Percentiles rank a stretch among this genome's conserved stretches.
phyloP scores from a whole-genome alignment of 2,888 invertebrate species.

The Taphrorychus bicolor region DNA sequence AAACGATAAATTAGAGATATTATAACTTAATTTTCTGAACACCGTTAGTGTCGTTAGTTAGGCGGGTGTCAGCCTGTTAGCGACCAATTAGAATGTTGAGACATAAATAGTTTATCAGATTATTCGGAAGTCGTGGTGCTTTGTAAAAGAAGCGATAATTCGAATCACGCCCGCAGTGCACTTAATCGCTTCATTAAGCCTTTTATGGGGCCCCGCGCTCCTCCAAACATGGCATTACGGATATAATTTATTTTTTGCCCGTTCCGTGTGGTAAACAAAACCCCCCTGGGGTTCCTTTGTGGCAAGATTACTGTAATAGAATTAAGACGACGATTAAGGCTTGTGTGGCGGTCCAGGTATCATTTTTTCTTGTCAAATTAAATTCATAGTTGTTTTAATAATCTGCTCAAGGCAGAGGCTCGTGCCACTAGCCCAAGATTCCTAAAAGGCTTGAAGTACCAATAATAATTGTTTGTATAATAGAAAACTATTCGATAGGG shows the following conservation, averaged over 20 bases:
- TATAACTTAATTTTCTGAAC: no score
- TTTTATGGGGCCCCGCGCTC: constrained; percentile 25
- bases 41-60: no score
- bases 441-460: no score
- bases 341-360: no score
- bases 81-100: neutral
- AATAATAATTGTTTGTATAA: no score
- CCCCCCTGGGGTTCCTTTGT: constrained; percentile 31
- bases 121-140: constrained; percentile 31
- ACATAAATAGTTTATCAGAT: constrained; percentile 20
- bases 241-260: constrained; percentile 35
- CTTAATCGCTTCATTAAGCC: constrained; percentile 39
- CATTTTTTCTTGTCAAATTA: no score
- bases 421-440: no score
- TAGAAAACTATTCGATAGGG: no score
- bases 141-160: constrained; percentile 37
- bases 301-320: constrained; percentile 21
- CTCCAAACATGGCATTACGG: constrained; percentile 25
- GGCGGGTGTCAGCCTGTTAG: neutral
- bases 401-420: no score
- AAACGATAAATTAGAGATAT: no score
- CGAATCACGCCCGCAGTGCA: constrained; percentile 32
- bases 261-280: constrained; percentile 24
- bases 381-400: no score
- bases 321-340: no score